A percentile compares a stretch with the other conserved stretches of the same genome.
Conservation (phyloP, 2,113 vertebrate species). For the Peromyscus maniculatus region DNA sequence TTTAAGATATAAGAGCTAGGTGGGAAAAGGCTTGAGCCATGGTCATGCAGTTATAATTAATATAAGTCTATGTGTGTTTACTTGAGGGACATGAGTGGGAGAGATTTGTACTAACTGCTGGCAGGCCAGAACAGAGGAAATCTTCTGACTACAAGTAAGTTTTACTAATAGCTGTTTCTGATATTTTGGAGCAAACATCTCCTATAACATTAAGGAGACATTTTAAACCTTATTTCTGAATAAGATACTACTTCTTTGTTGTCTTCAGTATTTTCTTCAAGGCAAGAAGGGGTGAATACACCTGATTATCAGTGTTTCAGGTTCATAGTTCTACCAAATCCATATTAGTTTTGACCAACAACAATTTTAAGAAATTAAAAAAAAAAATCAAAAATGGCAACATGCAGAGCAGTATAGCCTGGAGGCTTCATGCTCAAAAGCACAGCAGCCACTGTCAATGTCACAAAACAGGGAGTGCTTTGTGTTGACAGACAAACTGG, state of each 20-base stretch:
- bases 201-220: background rate
- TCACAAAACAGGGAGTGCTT: too few relatives aligned
- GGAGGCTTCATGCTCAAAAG: background rate
- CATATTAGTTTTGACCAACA: background rate
- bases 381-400: background rate
- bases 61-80: too few relatives aligned
- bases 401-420: accelerated
- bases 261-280: background rate
- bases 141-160: too few relatives aligned
- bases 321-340: background rate
- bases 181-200: background rate
- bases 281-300: background rate
- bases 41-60: too few relatives aligned
- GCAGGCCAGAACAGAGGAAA: too few relatives aligned
- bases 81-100: too few relatives aligned
- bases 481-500: background rate
- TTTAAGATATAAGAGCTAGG: too few relatives aligned
- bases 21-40: too few relatives aligned
- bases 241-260: background rate
- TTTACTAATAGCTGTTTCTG: background rate
- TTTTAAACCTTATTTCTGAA: too few relatives aligned
- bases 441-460: background rate
- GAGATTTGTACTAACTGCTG: too few relatives aligned
- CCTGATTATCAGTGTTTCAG: background rate
- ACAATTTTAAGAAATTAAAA: background rate